These are phyloP conservation scores for Stegana nigrithorax DNA, from an alignment of 2,888 invertebrate genomes.

Conservation along the genomic window DNA sequence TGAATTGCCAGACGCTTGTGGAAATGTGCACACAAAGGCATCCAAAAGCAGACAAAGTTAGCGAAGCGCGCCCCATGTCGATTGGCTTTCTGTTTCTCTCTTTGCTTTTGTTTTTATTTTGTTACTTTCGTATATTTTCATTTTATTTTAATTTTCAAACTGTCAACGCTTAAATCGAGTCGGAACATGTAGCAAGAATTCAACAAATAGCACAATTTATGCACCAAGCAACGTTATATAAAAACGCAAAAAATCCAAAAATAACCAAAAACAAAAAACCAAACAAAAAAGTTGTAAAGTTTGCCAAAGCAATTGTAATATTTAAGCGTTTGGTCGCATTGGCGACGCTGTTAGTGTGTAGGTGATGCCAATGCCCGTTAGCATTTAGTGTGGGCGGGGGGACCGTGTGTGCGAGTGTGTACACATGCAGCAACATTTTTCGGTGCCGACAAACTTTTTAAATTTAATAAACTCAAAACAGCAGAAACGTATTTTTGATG, in stretches of 20 bases:
- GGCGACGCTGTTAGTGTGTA: no score
- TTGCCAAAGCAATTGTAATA: slow-evolving; percentile 20
- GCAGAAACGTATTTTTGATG: slow-evolving; percentile 27
- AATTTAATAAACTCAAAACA: slow-evolving; percentile 50
- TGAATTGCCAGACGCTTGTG: no score
- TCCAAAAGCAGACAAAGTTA: no score
- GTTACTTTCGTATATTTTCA: no score
- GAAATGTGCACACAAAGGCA: no score
- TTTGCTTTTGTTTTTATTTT: no score
- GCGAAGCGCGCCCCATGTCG: no score
- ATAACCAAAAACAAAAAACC: slow-evolving; percentile 28
- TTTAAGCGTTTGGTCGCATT: no score
- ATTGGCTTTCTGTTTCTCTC: background rate
- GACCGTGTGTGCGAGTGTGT: background rate
- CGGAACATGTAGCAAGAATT: slow-evolving; percentile 2
- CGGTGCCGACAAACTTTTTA: slow-evolving; percentile 55
- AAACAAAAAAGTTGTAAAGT: slow-evolving; percentile 33
- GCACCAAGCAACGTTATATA: slow-evolving; percentile 47
- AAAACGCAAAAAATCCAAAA: slow-evolving; percentile 15
- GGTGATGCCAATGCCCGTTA: no score
- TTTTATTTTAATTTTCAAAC: slow-evolving; percentile 37
- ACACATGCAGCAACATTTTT: slow-evolving; percentile 1
- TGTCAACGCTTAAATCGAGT: slow-evolving; percentile 51
- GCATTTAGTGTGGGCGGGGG: background rate
- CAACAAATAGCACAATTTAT: slow-evolving; percentile 9